Evolutionary conservation across 2,797 vertebrate genomes (phyloP).

Genomic region (Peromyscus melanophrys): DNA sequence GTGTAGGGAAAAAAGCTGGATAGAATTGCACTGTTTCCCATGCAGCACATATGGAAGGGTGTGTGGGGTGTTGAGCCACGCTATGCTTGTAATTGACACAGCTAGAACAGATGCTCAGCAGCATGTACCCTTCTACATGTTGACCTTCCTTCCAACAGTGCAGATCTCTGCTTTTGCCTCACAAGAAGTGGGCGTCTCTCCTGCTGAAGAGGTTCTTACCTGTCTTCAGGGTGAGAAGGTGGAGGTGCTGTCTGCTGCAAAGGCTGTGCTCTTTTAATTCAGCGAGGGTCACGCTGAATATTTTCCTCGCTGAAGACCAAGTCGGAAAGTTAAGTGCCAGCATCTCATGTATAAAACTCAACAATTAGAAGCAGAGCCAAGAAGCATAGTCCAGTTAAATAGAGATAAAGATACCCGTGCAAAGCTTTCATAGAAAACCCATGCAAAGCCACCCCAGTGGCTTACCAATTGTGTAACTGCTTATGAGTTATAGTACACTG

Average conservation of each 20-base stretch:
- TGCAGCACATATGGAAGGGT: not conserved
- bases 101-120: not conserved
- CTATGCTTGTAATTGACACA: accelerated
- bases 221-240: not conserved
- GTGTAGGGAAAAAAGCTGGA: not conserved
- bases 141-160: not conserved
- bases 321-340: not conserved
- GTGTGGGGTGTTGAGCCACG: not conserved
- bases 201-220: not conserved
- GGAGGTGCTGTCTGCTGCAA: accelerated
- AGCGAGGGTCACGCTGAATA: not conserved
- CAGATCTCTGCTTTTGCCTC: not conserved
- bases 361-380: not conserved
- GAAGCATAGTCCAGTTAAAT: not conserved
- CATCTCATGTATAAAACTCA: not conserved
- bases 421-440: accelerated
- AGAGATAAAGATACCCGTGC: not conserved
- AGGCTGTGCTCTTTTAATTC: accelerated
- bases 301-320: not conserved
- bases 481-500: accelerated
- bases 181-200: not conserved
- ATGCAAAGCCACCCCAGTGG: accelerated
- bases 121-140: no score
- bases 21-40: not conserved
- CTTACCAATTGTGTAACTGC: not conserved